phyloP scores from a whole-genome alignment of 1,140 invertebrate species.

The Rhyzopertha dominica region DNA sequence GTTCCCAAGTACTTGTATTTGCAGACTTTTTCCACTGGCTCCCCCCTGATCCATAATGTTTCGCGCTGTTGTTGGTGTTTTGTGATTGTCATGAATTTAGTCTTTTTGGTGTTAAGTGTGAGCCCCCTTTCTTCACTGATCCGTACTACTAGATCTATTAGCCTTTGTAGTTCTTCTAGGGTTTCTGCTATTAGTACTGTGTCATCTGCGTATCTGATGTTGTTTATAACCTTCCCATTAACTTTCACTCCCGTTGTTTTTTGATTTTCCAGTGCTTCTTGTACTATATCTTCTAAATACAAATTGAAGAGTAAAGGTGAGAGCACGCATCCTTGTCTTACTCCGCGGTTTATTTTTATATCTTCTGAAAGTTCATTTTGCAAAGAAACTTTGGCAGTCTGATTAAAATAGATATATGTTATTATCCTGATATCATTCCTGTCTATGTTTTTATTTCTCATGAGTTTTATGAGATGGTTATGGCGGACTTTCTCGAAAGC shows the following conservation, averaged over 20 bases:
- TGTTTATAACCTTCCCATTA: slow-evolving; percentile 8
- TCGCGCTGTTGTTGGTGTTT: too few species aligned
- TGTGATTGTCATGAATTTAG: slow-evolving; percentile 22
- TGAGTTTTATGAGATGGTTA: slow-evolving; percentile 13
- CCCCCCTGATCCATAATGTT: too few species aligned
- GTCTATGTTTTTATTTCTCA: slow-evolving; percentile 12
- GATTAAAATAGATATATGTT: slow-evolving; percentile 2
- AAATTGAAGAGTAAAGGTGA: slow-evolving; percentile 11
- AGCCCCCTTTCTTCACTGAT: slow-evolving; percentile 15
- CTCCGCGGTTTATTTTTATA: slow-evolving; percentile 1
- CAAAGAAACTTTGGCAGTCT: not conserved
- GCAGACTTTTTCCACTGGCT: too few species aligned
- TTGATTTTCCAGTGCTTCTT: slow-evolving; percentile 3
- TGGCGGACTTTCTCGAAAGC: slow-evolving; percentile 7
- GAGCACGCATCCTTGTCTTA: slow-evolving; percentile 6
- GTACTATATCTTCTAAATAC: slow-evolving; percentile 6
- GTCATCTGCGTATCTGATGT: slow-evolving; percentile 5
- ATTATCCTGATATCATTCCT: slow-evolving; percentile 8
- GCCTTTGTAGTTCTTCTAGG: slow-evolving; percentile 17
- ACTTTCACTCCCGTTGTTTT: slow-evolving; percentile 5
- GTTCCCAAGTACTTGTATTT: too few species aligned
- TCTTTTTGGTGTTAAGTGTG: slow-evolving; percentile 17
- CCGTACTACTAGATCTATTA: slow-evolving; percentile 13
- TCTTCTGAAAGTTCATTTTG: slow-evolving; percentile 15
- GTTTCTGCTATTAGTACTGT: slow-evolving; percentile 16